Evolutionary conservation across 1,140 invertebrate genomes (phyloP).

Genomic region (Branchinecta lynchi): DNA sequence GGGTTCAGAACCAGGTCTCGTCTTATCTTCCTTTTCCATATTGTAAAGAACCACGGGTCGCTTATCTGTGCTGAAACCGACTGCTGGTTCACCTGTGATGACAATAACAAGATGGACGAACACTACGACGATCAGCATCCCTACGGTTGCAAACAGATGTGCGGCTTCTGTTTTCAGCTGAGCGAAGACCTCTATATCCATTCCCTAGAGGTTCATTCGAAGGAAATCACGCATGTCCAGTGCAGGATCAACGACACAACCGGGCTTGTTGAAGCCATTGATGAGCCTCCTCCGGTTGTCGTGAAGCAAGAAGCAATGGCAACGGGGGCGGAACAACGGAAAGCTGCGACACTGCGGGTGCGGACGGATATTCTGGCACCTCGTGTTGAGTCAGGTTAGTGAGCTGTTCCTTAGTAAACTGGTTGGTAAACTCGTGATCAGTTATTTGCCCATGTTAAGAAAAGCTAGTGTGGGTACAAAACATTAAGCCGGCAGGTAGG

Average conservation of each 20-base stretch:
- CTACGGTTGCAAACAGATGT: background rate
- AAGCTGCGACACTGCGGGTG: background rate
- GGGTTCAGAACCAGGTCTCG: background rate
- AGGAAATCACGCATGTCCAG: background rate
- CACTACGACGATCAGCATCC: background rate
- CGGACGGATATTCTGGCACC: background rate
- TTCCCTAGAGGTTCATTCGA: background rate
- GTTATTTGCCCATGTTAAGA: too few species aligned
- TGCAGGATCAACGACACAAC: background rate
- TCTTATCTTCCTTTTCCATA: background rate
- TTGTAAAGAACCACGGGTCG: background rate
- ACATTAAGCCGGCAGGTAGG: too few species aligned
- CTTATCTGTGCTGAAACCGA: background rate
- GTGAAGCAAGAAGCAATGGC: background rate
- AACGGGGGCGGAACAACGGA: background rate
- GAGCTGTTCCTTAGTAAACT: too few species aligned
- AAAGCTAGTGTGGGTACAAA: too few species aligned
- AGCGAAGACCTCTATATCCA: constrained; percentile 3
- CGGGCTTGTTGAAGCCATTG: background rate
- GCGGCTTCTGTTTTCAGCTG: background rate
- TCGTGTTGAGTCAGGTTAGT: background rate
- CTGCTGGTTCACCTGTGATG: background rate
- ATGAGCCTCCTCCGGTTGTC: background rate
- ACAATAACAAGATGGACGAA: background rate
- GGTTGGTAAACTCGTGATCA: too few species aligned